Evolutionary conservation across 2,888 invertebrate genomes (phyloP).

Genomic region (Allolobophora icterica): DNA sequence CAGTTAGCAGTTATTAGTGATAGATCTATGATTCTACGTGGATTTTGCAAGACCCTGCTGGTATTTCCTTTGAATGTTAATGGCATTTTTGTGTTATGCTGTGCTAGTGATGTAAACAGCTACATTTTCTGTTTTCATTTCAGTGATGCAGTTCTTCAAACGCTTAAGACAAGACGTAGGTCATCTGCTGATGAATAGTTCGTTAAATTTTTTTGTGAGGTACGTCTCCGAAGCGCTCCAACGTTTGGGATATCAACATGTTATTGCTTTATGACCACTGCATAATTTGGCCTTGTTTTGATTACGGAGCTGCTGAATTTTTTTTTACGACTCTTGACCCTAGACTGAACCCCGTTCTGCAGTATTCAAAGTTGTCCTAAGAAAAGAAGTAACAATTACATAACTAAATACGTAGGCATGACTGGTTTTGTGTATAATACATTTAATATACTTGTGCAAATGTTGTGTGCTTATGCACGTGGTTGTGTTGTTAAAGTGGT

Average conservation of each 20-base stretch:
- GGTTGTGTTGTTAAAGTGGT: neutral
- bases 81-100: neutral
- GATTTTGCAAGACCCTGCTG: too few relatives aligned
- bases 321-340: neutral
- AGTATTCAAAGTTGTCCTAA: neutral
- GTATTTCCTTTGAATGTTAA: neutral
- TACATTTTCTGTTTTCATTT: neutral
- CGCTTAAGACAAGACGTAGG: slow-evolving; percentile 6
- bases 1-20: neutral
- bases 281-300: neutral
- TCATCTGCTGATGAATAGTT: slow-evolving; percentile 11
- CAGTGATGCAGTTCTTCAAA: neutral
- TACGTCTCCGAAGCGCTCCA: slow-evolving; percentile 2
- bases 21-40: too few relatives aligned
- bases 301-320: neutral
- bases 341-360: neutral
- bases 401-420: neutral
- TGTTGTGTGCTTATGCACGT: neutral
- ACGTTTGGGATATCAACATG: neutral
- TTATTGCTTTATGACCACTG: neutral
- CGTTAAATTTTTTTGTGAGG: neutral
- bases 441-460: neutral
- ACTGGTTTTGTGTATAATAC: neutral
- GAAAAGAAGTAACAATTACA: neutral
- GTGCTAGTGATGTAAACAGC: neutral